Base-by-base conservation (phyloP, 2,797 vertebrate genomes). In the Diplodus puntazzo region DNA sequence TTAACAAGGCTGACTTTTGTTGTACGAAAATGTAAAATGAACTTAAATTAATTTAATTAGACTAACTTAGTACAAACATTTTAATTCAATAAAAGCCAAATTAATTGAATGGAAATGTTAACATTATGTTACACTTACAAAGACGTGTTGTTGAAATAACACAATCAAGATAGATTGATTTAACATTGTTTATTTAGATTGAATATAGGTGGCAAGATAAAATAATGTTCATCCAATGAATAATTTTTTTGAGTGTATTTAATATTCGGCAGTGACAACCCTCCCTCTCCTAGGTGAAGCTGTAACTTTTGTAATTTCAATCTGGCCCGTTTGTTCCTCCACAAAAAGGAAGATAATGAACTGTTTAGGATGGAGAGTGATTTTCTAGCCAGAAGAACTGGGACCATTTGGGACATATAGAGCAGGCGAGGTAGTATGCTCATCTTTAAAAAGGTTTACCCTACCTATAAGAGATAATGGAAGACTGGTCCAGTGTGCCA, bases 201-300 rank as follows among this genome's bases (percentile, higher is more conserved):
- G 45, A 64, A 64, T 64, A 48, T 48, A 49, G 43, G 61, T 64
- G 59, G n/a, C 20, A 45, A 12, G n/a, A 45, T 23, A 9, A 62
- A 62, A 45, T 23, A 17, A 62, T 0, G 59, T 62, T 62, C 11
- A 43, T 62, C n/a, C 59, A 62, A 23, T 62, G 58, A 43, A 42
- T 61, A 43, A 21, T 60, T 42, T 43, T 61, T 53, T 53, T 50
- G 48, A 50, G 13, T 45, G 42, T 39, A 34, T 25, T 30, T 30
- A 30, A 30, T 30, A 30, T 30, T 30, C 27, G 4, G 27, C 27
- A 30, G 27, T 30, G 27, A 30, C 27, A 30, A 30, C 27, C 27
- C 27, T 30, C 27, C 5, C 27, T 3, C 27, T 30, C 27, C 5
- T 30, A 30, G 27, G 27, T 5, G 27, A 30, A 30, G 3, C 5